Evolutionary conservation across 2,888 invertebrate genomes (phyloP).

Genomic region (Pachymerium ferrugineum): DNA sequence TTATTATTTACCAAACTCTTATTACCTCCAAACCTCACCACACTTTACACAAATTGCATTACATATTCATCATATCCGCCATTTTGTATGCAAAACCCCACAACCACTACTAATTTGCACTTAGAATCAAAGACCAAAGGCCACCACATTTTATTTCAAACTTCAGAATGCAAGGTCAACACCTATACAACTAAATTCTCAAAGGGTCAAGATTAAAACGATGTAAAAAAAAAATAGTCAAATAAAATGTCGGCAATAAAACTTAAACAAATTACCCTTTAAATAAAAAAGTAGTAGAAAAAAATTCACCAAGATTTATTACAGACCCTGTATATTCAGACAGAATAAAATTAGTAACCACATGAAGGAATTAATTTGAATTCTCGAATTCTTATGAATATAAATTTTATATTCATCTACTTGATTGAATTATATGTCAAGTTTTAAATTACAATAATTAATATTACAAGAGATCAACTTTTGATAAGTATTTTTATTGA

Average conservation of each 20-base stretch:
- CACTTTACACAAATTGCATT: slow-evolving; percentile 3
- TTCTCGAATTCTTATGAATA: too few relatives aligned
- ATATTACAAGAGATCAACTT: too few relatives aligned
- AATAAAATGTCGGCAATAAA: neutral
- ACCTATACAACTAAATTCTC: neutral
- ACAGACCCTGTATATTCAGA: too few relatives aligned
- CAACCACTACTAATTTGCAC: neutral
- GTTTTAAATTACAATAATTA: too few relatives aligned
- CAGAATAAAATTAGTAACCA: too few relatives aligned
- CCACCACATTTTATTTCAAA: neutral
- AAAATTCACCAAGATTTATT: too few relatives aligned
- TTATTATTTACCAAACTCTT: slow-evolving; percentile 18
- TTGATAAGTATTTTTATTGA: too few relatives aligned
- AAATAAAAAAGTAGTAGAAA: too few relatives aligned
- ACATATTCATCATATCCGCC: slow-evolving; percentile 1
- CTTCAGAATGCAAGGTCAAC: neutral
- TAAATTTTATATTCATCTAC: too few relatives aligned
- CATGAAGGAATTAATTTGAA: too few relatives aligned
- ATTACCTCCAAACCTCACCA: neutral
- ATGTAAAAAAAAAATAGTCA: neutral
- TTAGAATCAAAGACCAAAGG: neutral
- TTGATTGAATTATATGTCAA: too few relatives aligned
- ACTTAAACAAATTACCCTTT: too few relatives aligned
- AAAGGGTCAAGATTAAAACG: neutral
- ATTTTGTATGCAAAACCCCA: neutral